Evolutionary conservation across 2,888 invertebrate species (phyloP), one percentile per base, ranked within the genome.

Genomic region (Teleiodes luculella): DNA sequence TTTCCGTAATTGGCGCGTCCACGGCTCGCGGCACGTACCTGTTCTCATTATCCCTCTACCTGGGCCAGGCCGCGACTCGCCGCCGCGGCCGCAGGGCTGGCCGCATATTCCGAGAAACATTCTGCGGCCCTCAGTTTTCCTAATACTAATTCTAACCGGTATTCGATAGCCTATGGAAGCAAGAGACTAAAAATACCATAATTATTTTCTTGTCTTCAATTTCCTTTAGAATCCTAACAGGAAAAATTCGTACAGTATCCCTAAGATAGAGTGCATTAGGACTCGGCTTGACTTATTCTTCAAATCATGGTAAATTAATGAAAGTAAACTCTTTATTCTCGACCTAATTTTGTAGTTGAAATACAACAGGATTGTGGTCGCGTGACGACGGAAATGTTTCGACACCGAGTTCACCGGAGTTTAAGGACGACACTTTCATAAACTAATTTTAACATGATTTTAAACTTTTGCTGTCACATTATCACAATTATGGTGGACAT

Each of bases 21-120:
- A 50, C 57, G 64, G 60, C 55, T 59, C 63, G 62, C 65, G 63
- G 59, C 67, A 63, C 66, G 64, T 74, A 74, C 77, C 76, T 79
- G 72, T 16, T 58, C 71, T 79, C 77, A 80, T 80, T 81, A 80
- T 70, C 68, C 68, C 56, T 65, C 68, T 74, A 72, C 72, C 73
- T 74, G 72, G 53, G 58, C 56, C 51, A n/a, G n/a, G n/a, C n/a
- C n/a, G n/a, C n/a, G n/a, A n/a, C 55, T 55, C 61, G 55, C 59
- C 54, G 55, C 50, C 28, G 6, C 13, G 5, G 20, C 33, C 45
- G 10, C 31, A 57, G 57, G 48, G 48, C 35, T 48, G 48, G 31
- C 20, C 8, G 7, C 20, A 11, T 35, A 46, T 14, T 33, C 33
- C 33, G 33, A 8, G 33, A 37, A 37, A 16, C 31, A 16, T 31